Percentiles rank a stretch among this genome's conserved stretches.
Evolutionary conservation across 30 jellyfish, hydroid and myxozoan genomes (phyloP).

Genomic region (Hydractinia symbiolongicarpus): DNA sequence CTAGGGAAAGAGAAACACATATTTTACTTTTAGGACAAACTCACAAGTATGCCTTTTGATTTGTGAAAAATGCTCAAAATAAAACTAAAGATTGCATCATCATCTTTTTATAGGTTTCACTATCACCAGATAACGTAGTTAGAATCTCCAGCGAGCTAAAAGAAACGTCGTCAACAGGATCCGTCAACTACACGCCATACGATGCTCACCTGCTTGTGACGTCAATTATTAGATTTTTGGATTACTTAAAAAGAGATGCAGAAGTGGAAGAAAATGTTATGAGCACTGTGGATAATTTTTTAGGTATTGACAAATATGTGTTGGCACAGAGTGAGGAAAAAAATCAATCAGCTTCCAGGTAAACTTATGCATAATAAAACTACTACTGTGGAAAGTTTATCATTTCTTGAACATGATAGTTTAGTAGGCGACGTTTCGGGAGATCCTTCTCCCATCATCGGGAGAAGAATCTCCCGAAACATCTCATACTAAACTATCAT

Average conservation of each 20-base stretch:
- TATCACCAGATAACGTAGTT: not conserved
- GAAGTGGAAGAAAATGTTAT: not conserved
- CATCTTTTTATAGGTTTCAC: not conserved
- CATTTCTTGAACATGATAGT: no score
- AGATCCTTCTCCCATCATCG: no score
- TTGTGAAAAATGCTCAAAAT: no score
- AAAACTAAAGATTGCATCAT: no score
- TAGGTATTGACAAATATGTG: not conserved
- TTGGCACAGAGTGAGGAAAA: not conserved
- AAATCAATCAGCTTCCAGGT: not conserved
- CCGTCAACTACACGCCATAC: no score
- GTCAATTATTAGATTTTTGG: not conserved
- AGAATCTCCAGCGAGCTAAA: not conserved
- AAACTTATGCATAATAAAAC: not conserved
- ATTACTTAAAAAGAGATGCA: not conserved
- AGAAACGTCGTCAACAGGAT: not conserved
- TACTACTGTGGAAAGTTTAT: no score
- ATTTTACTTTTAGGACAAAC: no score
- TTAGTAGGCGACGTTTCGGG: no score
- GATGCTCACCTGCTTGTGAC: not conserved
- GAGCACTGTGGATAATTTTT: not conserved
- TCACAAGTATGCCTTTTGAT: not conserved
- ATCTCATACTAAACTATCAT: no score
- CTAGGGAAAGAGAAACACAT: no score
- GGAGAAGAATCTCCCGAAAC: no score